Evolutionary conservation across 1,140 invertebrate genomes (phyloP).

Genomic region (Oedothorax gibbosus): DNA sequence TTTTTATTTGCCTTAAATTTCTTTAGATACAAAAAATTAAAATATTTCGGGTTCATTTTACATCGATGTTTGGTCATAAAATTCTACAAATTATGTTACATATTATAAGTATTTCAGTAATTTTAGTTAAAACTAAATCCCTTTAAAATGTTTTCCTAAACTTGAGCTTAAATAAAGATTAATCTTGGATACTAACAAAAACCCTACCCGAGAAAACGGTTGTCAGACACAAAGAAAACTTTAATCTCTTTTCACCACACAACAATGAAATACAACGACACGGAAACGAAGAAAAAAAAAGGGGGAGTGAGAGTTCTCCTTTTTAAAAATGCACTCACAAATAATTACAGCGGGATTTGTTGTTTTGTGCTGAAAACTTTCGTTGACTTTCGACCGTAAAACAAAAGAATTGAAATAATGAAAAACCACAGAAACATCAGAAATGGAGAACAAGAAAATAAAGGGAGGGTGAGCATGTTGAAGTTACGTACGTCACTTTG

Average conservation of each 20-base stretch:
- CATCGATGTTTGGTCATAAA: too few species aligned
- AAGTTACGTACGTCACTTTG: slow-evolving; percentile 37
- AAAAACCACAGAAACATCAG: background rate
- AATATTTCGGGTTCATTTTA: too few species aligned
- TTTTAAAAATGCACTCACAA: slow-evolving; percentile 55
- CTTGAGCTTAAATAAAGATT: too few species aligned
- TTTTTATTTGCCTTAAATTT: too few species aligned
- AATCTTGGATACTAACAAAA: too few species aligned
- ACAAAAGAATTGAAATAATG: slow-evolving; percentile 14
- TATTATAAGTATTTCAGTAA: too few species aligned
- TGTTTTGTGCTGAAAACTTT: slow-evolving; percentile 31
- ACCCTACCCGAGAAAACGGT: background rate
- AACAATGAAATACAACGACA: slow-evolving; percentile 10
- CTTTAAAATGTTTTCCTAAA: too few species aligned
- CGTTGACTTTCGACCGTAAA: slow-evolving; percentile 23
- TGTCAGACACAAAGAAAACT: slow-evolving; percentile 6
- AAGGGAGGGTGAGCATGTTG: background rate
- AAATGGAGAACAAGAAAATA: background rate
- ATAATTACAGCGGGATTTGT: slow-evolving; percentile 45
- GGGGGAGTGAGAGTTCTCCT: background rate
- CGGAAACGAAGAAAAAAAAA: slow-evolving; percentile 34
- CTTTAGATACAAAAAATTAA: too few species aligned
- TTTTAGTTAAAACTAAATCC: too few species aligned
- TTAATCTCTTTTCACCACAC: slow-evolving; percentile 43
- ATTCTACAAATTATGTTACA: too few species aligned